Percentiles rank a stretch among this genome's conserved stretches.
phyloP scores from a whole-genome alignment of 2,888 invertebrate genomes.

The Leucoptera coffeella region DNA sequence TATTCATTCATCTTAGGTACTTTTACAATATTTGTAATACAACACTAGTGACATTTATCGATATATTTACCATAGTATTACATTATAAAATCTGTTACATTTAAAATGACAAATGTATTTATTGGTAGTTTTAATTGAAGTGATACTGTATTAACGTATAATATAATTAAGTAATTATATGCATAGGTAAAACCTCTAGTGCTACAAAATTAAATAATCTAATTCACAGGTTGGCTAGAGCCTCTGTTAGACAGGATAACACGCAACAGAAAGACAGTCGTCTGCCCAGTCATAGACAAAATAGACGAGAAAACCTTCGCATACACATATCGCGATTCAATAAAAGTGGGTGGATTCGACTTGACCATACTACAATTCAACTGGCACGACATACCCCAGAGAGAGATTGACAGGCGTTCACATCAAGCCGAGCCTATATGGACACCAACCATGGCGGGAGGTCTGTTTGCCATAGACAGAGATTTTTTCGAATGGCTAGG shows the following conservation, averaged over 20 bases:
- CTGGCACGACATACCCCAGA: slow-evolving; percentile 98
- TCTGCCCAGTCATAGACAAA: slow-evolving; percentile 94
- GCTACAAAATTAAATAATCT: no score
- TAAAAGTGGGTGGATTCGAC: slow-evolving; percentile 89
- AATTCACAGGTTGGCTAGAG: slow-evolving; percentile 80
- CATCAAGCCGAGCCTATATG: slow-evolving; percentile 89
- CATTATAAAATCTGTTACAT: no score
- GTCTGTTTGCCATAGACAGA: slow-evolving; percentile 92
- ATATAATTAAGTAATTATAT: no score
- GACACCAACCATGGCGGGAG: slow-evolving; percentile 99
- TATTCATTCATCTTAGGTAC: no score
- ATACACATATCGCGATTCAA: slow-evolving; percentile 83
- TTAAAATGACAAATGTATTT: no score
- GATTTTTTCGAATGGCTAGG: slow-evolving; percentile 92
- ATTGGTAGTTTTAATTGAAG: no score
- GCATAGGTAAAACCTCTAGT: no score
- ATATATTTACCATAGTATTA: no score
- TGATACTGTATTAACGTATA: no score
- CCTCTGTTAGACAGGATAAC: slow-evolving; percentile 87
- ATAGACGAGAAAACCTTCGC: slow-evolving; percentile 91
- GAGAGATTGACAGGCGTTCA: slow-evolving; percentile 77
- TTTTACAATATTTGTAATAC: no score
- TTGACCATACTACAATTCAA: slow-evolving; percentile 97
- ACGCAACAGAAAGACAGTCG: slow-evolving; percentile 78
- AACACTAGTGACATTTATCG: no score